phyloP scores from a whole-genome alignment of 2,888 invertebrate genomes.

The Torymus texanus region DNA sequence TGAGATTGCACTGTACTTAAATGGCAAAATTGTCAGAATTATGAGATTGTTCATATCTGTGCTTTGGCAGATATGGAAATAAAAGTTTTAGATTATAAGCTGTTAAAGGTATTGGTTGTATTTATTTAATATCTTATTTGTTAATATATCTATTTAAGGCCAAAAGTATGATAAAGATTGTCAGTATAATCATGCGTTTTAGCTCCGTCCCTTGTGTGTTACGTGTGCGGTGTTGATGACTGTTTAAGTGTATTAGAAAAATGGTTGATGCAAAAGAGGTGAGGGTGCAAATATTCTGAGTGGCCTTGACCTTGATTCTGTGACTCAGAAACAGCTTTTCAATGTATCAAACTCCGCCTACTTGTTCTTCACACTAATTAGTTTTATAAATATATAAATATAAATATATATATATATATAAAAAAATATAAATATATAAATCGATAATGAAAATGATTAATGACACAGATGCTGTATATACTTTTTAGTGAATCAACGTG shows the following conservation, averaged over 20 bases:
- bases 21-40: conserved; percentile 47
- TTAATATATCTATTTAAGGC: conserved; percentile 36
- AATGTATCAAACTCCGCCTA: conserved; percentile 60
- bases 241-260: conserved; percentile 43
- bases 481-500: conserved; percentile 74
- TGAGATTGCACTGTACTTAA: conserved; percentile 56
- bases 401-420: conserved; percentile 60
- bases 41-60: conserved; percentile 37
- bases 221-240: conserved; percentile 56
- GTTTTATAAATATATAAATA: conserved; percentile 68
- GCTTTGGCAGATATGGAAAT: conserved; percentile 36
- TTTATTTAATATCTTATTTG: conserved; percentile 45
- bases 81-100: conserved; percentile 48
- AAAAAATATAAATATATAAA: conserved; percentile 59
- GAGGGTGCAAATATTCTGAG: conserved; percentile 65
- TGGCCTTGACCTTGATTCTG: conserved; percentile 71
- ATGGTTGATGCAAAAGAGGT: conserved; percentile 51
- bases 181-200: conserved; percentile 66
- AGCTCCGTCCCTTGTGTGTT: conserved; percentile 71
- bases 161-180: conserved; percentile 60
- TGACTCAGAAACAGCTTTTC: conserved; percentile 66
- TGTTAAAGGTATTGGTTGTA: conserved; percentile 34
- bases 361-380: conserved; percentile 70
- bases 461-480: conserved; percentile 73
- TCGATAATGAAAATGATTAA: conserved; percentile 67